Conservation (phyloP, 2,888 invertebrate species). For the Leucozona laternaria region DNA sequence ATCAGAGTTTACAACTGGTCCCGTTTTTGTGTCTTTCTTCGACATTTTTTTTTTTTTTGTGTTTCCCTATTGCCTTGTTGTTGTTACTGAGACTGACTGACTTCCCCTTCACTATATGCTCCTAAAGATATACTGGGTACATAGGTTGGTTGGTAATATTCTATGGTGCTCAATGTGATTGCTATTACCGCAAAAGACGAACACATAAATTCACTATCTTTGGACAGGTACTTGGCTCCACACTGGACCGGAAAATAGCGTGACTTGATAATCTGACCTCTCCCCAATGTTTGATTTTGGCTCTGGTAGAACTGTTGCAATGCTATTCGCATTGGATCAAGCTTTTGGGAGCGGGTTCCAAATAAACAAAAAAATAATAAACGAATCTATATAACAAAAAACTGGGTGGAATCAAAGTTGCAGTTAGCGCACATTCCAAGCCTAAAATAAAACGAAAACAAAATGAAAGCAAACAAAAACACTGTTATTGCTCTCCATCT, state of each 20-base stretch:
- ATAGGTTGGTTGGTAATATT: not conserved
- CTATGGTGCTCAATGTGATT: constrained; percentile 42
- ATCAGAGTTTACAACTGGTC: constrained; percentile 63
- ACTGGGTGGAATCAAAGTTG: constrained; percentile 55
- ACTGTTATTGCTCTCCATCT: not conserved
- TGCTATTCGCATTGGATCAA: constrained; percentile 32
- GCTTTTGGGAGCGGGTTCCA: constrained; percentile 43
- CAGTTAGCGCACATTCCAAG: constrained; percentile 51
- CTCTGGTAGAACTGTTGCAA: constrained; percentile 23
- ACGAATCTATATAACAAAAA: constrained; percentile 26
- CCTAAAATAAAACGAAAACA: constrained; percentile 16
- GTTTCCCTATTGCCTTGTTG: not conserved
- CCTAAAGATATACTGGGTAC: no score
- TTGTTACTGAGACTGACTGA: not conserved
- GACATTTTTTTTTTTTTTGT: constrained; percentile 25
- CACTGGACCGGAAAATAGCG: constrained; percentile 66
- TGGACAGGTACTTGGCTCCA: constrained; percentile 65
- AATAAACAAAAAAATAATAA: constrained; percentile 1
- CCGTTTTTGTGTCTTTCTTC: constrained; percentile 65
- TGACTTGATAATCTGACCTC: constrained; percentile 76
- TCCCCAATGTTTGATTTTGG: constrained; percentile 58
- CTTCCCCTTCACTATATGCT: constrained; percentile 55
- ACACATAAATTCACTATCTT: constrained; percentile 63
- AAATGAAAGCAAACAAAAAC: constrained; percentile 39
- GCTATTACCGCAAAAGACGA: constrained; percentile 59